Base-by-base conservation (phyloP, 2,797 vertebrate species). In the Characodon lateralis region DNA sequence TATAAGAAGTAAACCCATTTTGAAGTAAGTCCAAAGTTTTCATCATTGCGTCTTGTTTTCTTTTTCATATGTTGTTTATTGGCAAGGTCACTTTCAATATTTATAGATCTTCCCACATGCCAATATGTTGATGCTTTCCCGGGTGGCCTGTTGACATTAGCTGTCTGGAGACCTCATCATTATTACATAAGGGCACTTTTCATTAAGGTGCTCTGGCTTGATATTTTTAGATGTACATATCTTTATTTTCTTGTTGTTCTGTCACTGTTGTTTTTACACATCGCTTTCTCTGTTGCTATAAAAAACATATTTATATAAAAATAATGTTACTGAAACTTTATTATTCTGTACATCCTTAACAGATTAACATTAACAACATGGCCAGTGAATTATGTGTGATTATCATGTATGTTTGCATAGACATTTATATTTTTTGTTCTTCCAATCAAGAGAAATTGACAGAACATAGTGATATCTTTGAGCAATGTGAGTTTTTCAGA, bases 1-100 rank as follows among this genome's bases (percentile, higher is more conserved):
- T 2, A 71, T 72, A 69, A 48, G 81, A 71, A 35, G 58, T 48
- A 73, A 68, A 61, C 0, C 61, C 24, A 51, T 78, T 73, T 81
- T 50, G 65, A 55, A 77, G 43, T 9, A 20, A 59, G 31, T 55
- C 28, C 24, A 65, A 43, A 9, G 26, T 51, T 74, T 51, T 74
- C 39, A 51, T 63, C 48, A 63, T 55, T 71, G 26, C 0, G 51
- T 55, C 35, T n/a, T 46, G 28, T 14, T 51, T 72, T 41, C 51
- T 72, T 76, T 72, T 56, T 80, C 53, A 58, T 41, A 26, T 0
- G n/a, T 41, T 28, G 55, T 77, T 73, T 73, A 70, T 31, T 31
- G 46, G 7, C 24, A 58, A 53, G 20, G 43, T 26, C 43, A 2
- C 13, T 26, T 69, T 68, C 31, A 51, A 20, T 77, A 43, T 77